Evolutionary conservation across 2,888 invertebrate species (phyloP).

Genomic region (Cataglyphis albicans): DNA sequence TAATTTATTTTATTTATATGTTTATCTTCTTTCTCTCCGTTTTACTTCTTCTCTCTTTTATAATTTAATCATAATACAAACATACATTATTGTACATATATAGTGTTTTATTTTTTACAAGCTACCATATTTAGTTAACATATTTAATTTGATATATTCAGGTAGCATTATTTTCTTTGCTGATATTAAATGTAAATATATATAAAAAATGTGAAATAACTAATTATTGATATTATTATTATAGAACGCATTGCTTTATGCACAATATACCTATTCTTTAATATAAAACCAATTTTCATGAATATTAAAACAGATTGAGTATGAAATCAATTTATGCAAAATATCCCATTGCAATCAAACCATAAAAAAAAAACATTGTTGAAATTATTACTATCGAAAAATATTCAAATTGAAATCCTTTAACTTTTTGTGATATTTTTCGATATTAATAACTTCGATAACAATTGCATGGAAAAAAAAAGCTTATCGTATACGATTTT

Average conservation of each 20-base stretch:
- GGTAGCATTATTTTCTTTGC: not conserved
- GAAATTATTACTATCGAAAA: not conserved
- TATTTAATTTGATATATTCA: not conserved
- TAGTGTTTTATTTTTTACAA: not conserved
- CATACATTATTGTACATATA: not conserved
- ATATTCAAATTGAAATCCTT: conserved; percentile 1
- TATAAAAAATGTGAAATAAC: not conserved
- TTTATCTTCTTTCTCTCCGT: not conserved
- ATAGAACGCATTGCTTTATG: not conserved
- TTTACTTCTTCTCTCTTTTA: not conserved
- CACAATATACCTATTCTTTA: not conserved
- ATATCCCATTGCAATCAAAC: not conserved
- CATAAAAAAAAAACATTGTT: not conserved
- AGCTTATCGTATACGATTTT: not conserved
- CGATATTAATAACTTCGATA: not conserved
- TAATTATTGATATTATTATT: not conserved
- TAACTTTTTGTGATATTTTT: not conserved
- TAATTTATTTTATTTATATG: not conserved
- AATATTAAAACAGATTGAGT: not conserved
- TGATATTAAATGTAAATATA: not conserved
- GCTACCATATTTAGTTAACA: not conserved
- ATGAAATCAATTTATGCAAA: not conserved
- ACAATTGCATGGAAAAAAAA: not conserved
- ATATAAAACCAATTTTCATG: not conserved
- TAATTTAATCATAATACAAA: not conserved